These are phyloP conservation scores for Eulemur coronatus DNA, from an alignment of 2,797 vertebrate species.

Conservation along the genomic window DNA sequence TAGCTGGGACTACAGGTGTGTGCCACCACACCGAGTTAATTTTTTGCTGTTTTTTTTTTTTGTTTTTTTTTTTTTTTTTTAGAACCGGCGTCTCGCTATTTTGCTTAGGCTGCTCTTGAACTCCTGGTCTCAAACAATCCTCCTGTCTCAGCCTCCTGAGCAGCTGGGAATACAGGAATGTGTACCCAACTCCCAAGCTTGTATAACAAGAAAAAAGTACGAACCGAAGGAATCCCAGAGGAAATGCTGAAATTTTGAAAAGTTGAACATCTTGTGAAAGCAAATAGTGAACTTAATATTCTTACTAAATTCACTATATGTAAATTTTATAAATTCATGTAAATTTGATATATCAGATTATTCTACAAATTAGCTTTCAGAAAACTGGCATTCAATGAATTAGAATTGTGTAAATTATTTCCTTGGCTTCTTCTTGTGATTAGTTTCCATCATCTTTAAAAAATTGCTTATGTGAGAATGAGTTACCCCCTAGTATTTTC, in stretches of 20 bases:
- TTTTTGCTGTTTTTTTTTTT: too few species aligned
- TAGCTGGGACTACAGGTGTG: too few species aligned
- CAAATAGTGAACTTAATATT: not conserved
- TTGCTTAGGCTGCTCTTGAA: too few species aligned
- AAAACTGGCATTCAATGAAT: not conserved
- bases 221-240: not conserved
- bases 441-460: conserved; percentile 28
- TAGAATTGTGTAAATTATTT: conserved; percentile 30
- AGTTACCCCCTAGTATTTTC: not conserved
- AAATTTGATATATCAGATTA: not conserved
- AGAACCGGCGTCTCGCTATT: fast-evolving
- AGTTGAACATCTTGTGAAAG: not conserved
- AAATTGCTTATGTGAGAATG: not conserved
- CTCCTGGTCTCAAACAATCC: too few species aligned
- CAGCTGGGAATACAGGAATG: too few species aligned
- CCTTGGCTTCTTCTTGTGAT: not conserved
- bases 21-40: too few species aligned
- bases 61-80: too few species aligned
- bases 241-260: not conserved
- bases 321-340: not conserved
- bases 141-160: too few species aligned
- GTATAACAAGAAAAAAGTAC: not conserved
- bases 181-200: not conserved
- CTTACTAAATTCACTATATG: not conserved
- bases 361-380: not conserved